A percentile compares a stretch with the other conserved stretches of the same genome.
Conservation (phyloP, 2,888 invertebrate species). For the Bruchidius siliquastri region DNA sequence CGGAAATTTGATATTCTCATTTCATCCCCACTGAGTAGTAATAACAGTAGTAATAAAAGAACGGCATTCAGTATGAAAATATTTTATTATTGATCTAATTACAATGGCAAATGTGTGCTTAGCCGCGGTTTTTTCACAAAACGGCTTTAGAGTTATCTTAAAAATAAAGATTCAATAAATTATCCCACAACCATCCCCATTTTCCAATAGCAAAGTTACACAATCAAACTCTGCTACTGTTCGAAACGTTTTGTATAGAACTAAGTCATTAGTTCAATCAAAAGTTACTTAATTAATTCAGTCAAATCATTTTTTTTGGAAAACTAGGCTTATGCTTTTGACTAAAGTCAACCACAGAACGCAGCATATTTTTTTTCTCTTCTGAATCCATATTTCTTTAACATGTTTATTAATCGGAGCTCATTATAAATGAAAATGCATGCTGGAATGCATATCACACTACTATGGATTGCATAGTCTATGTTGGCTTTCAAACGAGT, state of each 20-base stretch:
- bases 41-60: too few species aligned
- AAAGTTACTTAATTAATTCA: constrained; percentile 2
- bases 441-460: too few species aligned
- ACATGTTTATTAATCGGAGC: too few species aligned
- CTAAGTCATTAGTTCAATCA: constrained; percentile 24
- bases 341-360: too few species aligned
- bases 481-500: too few species aligned
- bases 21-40: too few species aligned
- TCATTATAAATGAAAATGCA: too few species aligned
- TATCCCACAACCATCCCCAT: constrained; percentile 24
- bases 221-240: not conserved
- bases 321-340: not conserved
- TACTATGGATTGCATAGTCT: too few species aligned
- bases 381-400: too few species aligned
- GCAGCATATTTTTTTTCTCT: too few species aligned
- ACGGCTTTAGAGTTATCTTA: not conserved
- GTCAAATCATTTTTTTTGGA: not conserved
- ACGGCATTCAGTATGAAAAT: not conserved
- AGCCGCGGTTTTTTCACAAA: not conserved
- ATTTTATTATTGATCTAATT: not conserved
- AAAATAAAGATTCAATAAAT: constrained; percentile 20
- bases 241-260: constrained; percentile 6
- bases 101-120: not conserved
- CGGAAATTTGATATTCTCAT: too few species aligned
- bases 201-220: not conserved